A percentile compares a stretch with the other conserved stretches of the same genome.
phyloP scores from a whole-genome alignment of 2,113 vertebrate species.

The Anarhynchus alexandrinus region DNA sequence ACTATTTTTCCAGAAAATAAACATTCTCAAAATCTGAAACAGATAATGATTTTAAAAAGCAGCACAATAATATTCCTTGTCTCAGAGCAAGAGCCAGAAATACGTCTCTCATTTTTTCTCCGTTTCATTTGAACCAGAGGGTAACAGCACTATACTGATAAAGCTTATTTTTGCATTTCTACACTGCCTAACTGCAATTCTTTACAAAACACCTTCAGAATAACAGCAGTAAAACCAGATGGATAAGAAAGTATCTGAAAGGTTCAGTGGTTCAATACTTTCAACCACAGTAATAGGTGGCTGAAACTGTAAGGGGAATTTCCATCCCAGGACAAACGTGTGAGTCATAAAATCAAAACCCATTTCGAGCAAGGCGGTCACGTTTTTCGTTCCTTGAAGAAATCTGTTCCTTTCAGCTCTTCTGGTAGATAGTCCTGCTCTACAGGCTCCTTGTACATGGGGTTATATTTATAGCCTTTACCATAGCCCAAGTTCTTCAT shows the following conservation, averaged over 20 bases:
- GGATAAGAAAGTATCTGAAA: neutral
- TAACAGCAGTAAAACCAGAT: neutral
- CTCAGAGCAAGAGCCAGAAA: neutral
- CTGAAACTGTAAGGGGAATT: neutral
- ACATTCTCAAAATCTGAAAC: conserved; percentile 53
- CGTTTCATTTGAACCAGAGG: neutral
- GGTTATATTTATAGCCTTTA: conserved; percentile 93
- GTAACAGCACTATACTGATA: neutral
- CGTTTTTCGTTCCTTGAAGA: conserved; percentile 70
- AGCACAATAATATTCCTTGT: neutral
- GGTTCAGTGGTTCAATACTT: neutral
- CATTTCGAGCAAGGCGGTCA: neutral
- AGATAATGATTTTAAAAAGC: neutral
- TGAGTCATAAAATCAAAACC: neutral
- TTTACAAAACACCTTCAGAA: neutral
- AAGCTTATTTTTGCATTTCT: neutral
- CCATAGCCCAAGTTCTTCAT: conserved; percentile 93
- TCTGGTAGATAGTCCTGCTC: conserved; percentile 90
- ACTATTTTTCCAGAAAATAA: conserved; percentile 47
- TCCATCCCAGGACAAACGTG: neutral
- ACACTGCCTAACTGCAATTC: neutral
- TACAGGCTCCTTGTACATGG: conserved; percentile 78
- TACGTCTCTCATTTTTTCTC: neutral
- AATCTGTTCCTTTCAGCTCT: conserved; percentile 81
- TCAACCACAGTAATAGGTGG: fast-evolving